Conservation (phyloP, 2,888 invertebrate species). For the Drosophila multiciliata region DNA sequence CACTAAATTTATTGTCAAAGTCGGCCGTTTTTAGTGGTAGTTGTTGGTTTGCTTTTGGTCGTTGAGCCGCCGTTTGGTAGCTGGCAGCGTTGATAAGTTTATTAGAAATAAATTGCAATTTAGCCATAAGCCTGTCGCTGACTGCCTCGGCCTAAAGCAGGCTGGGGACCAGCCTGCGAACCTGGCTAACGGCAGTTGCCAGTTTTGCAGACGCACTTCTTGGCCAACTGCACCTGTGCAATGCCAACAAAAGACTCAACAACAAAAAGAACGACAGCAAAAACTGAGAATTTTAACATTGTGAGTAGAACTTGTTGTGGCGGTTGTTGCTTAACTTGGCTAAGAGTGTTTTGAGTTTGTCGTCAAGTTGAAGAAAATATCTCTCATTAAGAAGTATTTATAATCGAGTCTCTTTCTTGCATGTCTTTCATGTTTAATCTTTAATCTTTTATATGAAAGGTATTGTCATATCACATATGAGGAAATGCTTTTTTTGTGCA, state of each 20-base stretch:
- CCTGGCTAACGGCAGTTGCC: conserved; percentile 63
- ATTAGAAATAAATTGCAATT: conserved; percentile 81
- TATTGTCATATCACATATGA: neutral
- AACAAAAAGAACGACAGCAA: neutral
- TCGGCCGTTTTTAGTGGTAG: conserved; percentile 13
- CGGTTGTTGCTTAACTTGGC: conserved; percentile 3
- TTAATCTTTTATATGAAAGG: neutral
- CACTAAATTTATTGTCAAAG: conserved; percentile 71
- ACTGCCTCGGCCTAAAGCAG: neutral
- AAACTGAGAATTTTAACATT: conserved; percentile 22
- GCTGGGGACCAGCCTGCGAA: neutral
- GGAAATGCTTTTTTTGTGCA: neutral
- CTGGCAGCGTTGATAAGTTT: conserved; percentile 77
- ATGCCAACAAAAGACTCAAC: conserved; percentile 19
- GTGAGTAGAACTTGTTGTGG: conserved; percentile 24
- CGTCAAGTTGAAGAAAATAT: neutral
- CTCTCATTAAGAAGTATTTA: neutral
- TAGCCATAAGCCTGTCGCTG: conserved; percentile 51
- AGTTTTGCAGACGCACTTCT: conserved; percentile 47
- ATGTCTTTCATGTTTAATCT: neutral
- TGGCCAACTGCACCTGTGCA: conserved; percentile 56
- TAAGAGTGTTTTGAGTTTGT: neutral
- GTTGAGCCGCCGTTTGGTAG: conserved; percentile 57
- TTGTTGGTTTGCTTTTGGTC: conserved; percentile 13
- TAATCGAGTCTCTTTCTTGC: neutral